A percentile compares a stretch with the other conserved stretches of the same genome.
These are phyloP conservation scores for Adelges cooleyi DNA, from an alignment of 1,140 invertebrate species.

Conservation along the genomic window DNA sequence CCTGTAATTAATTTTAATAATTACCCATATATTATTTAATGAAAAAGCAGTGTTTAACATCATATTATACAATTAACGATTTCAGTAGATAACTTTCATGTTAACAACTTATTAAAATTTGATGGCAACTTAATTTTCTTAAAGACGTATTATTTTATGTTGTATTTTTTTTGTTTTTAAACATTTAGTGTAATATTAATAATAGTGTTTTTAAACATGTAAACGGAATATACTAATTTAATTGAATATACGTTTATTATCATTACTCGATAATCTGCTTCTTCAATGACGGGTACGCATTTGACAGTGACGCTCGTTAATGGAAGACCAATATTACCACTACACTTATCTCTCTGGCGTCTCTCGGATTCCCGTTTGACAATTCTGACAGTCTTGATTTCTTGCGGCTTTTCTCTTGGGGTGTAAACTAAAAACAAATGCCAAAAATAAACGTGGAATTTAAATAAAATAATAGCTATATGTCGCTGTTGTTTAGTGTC, in stretches of 20 bases:
- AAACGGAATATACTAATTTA: too few relatives aligned
- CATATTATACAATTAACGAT: too few relatives aligned
- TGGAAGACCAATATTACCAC: constrained; percentile 42
- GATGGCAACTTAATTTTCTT: too few relatives aligned
- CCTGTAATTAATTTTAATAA: too few relatives aligned
- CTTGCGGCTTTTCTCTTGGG: constrained; percentile 68
- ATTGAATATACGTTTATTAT: not conserved
- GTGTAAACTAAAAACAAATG: constrained; percentile 50
- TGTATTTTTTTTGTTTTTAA: too few relatives aligned
- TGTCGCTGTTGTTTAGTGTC: not conserved
- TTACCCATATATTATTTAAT: too few relatives aligned
- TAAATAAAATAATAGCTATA: not conserved
- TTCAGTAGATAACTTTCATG: too few relatives aligned
- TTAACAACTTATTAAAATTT: too few relatives aligned
- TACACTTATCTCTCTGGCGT: constrained; percentile 49
- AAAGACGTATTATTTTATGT: too few relatives aligned
- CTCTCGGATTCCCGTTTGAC: constrained; percentile 83
- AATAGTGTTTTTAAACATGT: too few relatives aligned
- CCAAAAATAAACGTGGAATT: constrained; percentile 2
- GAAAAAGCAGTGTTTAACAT: too few relatives aligned
- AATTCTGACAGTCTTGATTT: constrained; percentile 84
- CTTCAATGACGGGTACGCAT: constrained; percentile 34
- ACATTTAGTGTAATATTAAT: too few relatives aligned
- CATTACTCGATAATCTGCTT: constrained; percentile 26
- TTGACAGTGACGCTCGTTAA: constrained; percentile 34